Conservation (phyloP, 1,140 invertebrate species). For the Ceratitis capitata region DNA sequence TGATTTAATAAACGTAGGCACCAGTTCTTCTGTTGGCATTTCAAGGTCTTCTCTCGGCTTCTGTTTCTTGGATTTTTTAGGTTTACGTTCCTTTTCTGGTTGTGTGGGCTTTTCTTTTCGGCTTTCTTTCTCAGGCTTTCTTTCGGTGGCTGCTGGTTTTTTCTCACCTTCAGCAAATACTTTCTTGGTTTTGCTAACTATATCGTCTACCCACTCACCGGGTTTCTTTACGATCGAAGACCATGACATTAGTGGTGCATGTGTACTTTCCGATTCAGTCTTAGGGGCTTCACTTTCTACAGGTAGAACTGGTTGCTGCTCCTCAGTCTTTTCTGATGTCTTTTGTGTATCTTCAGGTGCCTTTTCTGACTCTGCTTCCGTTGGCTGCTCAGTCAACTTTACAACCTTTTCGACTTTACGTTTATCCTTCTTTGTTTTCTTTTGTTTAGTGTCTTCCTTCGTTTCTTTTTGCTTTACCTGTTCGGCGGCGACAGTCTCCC, state of each 20-base stretch:
- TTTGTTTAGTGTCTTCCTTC: not conserved
- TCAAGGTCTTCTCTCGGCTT: conserved; percentile 46
- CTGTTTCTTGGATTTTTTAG: conserved; percentile 54
- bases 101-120: not conserved
- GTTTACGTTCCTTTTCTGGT: conserved; percentile 11
- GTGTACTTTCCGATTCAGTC: not conserved
- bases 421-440: not conserved
- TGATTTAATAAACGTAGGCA: conserved; percentile 46
- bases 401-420: conserved; percentile 1
- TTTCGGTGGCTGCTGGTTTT: conserved; percentile 43
- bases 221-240: conserved; percentile 56
- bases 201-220: conserved; percentile 57
- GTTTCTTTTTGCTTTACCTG: not conserved
- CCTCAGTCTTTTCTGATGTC: not conserved
- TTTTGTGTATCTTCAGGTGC: not conserved
- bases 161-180: not conserved
- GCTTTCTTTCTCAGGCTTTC: conserved; percentile 41
- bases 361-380: not conserved
- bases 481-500: not conserved
- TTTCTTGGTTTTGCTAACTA: conserved; percentile 29
- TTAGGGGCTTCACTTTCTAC: not conserved
- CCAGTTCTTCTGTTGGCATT: not conserved
- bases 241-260: conserved; percentile 50
- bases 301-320: not conserved
- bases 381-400: not conserved